Evolutionary conservation across 1,140 invertebrate species (phyloP).

Genomic region (Drosophila teissieri): DNA sequence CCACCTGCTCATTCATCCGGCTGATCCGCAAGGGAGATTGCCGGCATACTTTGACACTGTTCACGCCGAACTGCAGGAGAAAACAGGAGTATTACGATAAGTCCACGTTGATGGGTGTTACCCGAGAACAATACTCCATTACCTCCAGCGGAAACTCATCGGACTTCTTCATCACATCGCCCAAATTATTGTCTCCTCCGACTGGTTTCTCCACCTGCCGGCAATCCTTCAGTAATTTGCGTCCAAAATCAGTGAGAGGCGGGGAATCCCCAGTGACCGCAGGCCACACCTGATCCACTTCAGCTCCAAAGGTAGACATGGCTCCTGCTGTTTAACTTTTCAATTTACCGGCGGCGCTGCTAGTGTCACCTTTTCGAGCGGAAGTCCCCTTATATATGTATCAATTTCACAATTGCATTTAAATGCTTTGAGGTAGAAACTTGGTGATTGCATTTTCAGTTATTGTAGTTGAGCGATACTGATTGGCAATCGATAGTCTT

Average conservation of each 20-base stretch:
- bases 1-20: constrained; percentile 36
- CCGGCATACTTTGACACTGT: constrained; percentile 51
- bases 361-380: too few species aligned
- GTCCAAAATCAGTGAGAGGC: constrained; percentile 38
- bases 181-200: neutral
- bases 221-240: constrained; percentile 36
- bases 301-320: constrained; percentile 53
- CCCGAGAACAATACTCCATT: neutral
- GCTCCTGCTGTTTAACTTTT: neutral
- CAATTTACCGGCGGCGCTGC: too few species aligned
- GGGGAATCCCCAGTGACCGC: constrained; percentile 3
- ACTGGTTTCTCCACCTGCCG: constrained; percentile 25
- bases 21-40: constrained; percentile 27
- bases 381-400: too few species aligned
- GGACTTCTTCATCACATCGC: constrained; percentile 25
- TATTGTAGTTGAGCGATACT: too few species aligned
- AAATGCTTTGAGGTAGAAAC: neutral
- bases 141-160: constrained; percentile 45
- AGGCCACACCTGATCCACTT: constrained; percentile 57
- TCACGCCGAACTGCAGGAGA: constrained; percentile 41
- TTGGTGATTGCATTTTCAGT: too few species aligned
- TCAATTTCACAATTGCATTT: neutral
- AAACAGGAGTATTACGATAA: neutral
- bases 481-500: too few species aligned
- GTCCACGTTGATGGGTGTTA: neutral